These are phyloP conservation scores for Drosophila kepulauana DNA, from an alignment of 1,140 invertebrate species.

Conservation along the genomic window DNA sequence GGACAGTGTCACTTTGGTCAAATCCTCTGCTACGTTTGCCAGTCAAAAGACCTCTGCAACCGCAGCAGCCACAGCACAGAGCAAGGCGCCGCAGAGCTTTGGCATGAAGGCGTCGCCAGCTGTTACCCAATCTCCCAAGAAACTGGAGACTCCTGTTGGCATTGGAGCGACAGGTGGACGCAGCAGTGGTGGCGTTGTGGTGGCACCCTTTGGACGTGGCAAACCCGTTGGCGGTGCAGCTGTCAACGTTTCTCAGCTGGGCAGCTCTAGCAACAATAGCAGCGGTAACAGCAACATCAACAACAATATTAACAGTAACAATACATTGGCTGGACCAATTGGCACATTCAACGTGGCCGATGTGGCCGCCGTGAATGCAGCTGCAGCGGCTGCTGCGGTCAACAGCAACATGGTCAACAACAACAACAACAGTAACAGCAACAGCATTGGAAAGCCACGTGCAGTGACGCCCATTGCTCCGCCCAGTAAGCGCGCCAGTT, in stretches of 20 bases:
- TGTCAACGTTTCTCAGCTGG: conserved; percentile 83
- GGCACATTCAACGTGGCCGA: conserved; percentile 84
- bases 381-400: conserved; percentile 68
- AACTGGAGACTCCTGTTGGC: conserved; percentile 60
- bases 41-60: conserved; percentile 43
- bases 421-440: conserved; percentile 18
- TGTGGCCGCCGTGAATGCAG: conserved; percentile 76
- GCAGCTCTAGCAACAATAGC: conserved; percentile 81
- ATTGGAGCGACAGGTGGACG: conserved; percentile 42
- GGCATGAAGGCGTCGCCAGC: conserved; percentile 49
- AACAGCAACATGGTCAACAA: conserved; percentile 18
- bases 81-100: conserved; percentile 65
- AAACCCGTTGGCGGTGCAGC: conserved; percentile 60
- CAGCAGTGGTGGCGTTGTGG: conserved; percentile 77
- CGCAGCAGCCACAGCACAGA: conserved; percentile 9
- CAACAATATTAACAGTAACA: conserved; percentile 74
- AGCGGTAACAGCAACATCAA: conserved; percentile 79
- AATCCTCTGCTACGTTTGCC: conserved; percentile 30
- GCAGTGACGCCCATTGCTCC: conserved; percentile 74
- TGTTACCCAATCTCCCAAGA: conserved; percentile 66
- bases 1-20: conserved; percentile 42
- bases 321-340: conserved; percentile 82
- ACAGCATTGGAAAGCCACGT: conserved; percentile 47
- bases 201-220: conserved; percentile 86
- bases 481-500: conserved; percentile 61